Evolutionary conservation across 2,113 vertebrate genomes (phyloP).

Genomic region (Vidua macroura): DNA sequence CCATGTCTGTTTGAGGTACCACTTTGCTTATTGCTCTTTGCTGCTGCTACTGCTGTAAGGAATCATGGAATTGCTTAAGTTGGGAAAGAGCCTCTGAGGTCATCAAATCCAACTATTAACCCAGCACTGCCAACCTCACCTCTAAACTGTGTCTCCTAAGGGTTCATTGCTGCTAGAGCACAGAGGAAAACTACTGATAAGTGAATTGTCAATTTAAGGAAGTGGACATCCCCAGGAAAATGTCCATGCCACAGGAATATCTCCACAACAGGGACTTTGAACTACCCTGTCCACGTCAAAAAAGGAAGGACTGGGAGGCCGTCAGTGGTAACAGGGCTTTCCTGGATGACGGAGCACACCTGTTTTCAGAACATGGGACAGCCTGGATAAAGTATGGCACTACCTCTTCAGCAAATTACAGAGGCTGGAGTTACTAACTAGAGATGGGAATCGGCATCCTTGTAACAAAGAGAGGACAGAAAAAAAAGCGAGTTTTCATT

Average conservation of each 20-base stretch:
- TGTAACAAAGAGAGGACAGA: background rate
- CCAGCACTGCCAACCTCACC: background rate
- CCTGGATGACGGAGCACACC: background rate
- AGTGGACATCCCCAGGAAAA: background rate
- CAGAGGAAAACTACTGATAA: background rate
- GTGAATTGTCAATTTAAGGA: background rate
- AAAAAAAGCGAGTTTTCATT: background rate
- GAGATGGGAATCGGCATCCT: background rate
- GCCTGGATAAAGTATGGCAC: background rate
- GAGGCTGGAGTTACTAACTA: background rate
- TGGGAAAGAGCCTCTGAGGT: background rate
- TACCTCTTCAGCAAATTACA: background rate
- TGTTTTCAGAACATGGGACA: background rate
- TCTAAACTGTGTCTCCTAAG: background rate
- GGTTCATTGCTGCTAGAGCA: background rate
- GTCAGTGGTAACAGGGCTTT: background rate
- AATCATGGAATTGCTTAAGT: background rate
- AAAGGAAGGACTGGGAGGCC: background rate
- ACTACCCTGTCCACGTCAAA: background rate
- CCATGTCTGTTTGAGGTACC: background rate
- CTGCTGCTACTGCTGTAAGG: background rate
- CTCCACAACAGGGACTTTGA: background rate
- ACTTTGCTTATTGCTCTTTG: background rate
- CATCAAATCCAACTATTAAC: background rate
- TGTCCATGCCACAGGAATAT: accelerated